These are phyloP conservation scores for Anniella stebbinsi DNA, from an alignment of 2,797 vertebrate species.

Conservation along the genomic window DNA sequence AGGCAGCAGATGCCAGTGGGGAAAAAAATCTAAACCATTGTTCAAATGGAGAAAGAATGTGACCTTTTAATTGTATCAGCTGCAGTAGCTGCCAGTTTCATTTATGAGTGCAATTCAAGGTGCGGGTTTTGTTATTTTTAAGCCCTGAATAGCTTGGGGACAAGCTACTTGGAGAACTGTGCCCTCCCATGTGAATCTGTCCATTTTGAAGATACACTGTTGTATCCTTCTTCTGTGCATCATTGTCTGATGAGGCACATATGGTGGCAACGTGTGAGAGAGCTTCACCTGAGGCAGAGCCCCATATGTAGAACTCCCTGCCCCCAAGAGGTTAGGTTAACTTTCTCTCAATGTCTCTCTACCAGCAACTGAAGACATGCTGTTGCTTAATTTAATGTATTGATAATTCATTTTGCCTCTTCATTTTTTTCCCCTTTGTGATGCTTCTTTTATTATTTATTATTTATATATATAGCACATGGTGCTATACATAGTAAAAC, in stretches of 20 bases:
- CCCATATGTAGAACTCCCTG: background rate
- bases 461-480: too few species aligned
- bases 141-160: background rate
- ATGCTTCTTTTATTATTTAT: background rate
- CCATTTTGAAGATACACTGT: background rate
- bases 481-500: too few species aligned
- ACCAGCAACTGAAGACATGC: background rate
- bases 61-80: background rate
- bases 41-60: background rate
- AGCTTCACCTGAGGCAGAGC: background rate
- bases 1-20: too few species aligned
- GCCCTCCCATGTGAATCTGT: background rate
- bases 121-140: background rate
- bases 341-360: background rate
- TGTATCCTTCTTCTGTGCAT: background rate
- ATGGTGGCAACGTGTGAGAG: background rate
- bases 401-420: too few species aligned
- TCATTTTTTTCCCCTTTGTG: background rate
- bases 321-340: background rate
- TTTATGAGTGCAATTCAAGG: background rate
- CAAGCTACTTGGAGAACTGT: background rate
- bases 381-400: too few species aligned
- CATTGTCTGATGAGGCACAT: background rate
- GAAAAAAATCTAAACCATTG: too few species aligned
- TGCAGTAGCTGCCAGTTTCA: background rate